These are phyloP conservation scores for Eristalis pertinax DNA, from an alignment of 2,888 invertebrate genomes.

Conservation along the genomic window DNA sequence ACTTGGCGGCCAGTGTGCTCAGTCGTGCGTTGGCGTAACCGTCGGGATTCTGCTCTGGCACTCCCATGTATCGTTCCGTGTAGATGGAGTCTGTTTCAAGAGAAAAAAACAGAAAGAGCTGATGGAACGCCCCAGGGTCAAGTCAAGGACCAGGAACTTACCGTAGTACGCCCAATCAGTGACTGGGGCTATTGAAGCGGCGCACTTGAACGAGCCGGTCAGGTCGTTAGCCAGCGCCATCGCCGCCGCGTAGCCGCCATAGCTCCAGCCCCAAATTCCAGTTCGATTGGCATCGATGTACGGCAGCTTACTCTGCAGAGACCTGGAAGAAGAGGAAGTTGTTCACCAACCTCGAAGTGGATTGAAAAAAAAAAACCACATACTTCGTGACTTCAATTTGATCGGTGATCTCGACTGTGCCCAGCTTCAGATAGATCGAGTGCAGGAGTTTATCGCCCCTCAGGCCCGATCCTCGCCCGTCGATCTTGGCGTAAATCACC, in stretches of 20 bases:
- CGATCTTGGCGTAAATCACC: slow-evolving; percentile 93
- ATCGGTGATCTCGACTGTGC: slow-evolving; percentile 94
- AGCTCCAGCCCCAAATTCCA: slow-evolving; percentile 99
- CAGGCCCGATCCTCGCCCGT: slow-evolving; percentile 94
- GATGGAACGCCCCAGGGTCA: too few relatives aligned
- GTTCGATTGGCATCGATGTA: slow-evolving; percentile 91
- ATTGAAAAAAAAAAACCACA: slow-evolving; percentile 76
- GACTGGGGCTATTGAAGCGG: slow-evolving; percentile 97
- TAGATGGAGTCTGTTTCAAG: slow-evolving; percentile 93
- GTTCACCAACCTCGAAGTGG: neutral
- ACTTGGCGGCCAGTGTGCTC: slow-evolving; percentile 85
- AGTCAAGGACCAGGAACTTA: slow-evolving; percentile 79
- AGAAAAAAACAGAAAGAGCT: neutral
- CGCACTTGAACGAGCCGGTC: slow-evolving; percentile 92
- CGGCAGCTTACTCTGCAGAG: slow-evolving; percentile 83
- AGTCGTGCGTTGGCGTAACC: slow-evolving; percentile 91
- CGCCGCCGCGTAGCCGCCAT: slow-evolving; percentile 96
- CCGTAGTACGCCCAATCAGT: slow-evolving; percentile 98
- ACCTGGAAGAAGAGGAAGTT: slow-evolving; percentile 78
- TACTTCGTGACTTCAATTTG: slow-evolving; percentile 90
- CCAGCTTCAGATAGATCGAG: slow-evolving; percentile 90
- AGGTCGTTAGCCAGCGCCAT: slow-evolving; percentile 91
- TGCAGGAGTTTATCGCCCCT: slow-evolving; percentile 92
- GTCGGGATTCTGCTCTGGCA: slow-evolving; percentile 87
- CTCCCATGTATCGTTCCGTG: slow-evolving; percentile 97